Percentiles rank a stretch among this genome's conserved stretches.
phyloP scores from a whole-genome alignment of 1,140 invertebrate genomes.

The Drosophila ambigua region DNA sequence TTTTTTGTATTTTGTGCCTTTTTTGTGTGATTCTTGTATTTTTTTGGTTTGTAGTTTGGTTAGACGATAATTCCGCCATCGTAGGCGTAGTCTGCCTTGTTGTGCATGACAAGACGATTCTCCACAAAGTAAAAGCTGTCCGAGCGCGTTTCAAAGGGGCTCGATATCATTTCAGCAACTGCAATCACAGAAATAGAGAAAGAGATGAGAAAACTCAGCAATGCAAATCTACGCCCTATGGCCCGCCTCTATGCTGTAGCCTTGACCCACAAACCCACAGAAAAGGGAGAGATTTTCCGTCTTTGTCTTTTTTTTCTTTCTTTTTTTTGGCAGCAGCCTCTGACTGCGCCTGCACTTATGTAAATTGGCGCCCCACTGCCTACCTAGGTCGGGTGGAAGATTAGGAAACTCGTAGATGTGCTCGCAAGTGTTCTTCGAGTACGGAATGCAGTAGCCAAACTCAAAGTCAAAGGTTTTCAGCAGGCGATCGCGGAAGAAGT shows the following conservation, averaged over 20 bases:
- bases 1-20: slow-evolving; percentile 43
- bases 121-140: slow-evolving; percentile 99
- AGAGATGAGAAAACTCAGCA: background rate
- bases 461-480: slow-evolving; percentile 99
- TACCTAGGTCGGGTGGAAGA: slow-evolving; percentile 93
- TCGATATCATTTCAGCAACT: slow-evolving; percentile 98
- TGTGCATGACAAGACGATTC: slow-evolving; percentile 98
- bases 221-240: background rate
- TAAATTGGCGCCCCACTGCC: slow-evolving; percentile 66
- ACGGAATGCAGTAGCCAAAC: slow-evolving; percentile 99
- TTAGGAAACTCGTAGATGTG: slow-evolving; percentile 99
- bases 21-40: background rate
- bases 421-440: slow-evolving; percentile 98
- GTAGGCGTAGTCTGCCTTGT: slow-evolving; percentile 89
- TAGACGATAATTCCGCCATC: slow-evolving; percentile 81
- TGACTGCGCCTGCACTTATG: slow-evolving; percentile 1
- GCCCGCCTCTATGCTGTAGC: no score
- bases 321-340: slow-evolving; percentile 10
- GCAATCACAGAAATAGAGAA: slow-evolving; percentile 62
- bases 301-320: no score
- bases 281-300: no score
- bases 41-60: slow-evolving; percentile 18
- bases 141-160: slow-evolving; percentile 98
- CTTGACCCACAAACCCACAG: slow-evolving; percentile 3
- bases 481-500: slow-evolving; percentile 96